phyloP scores from a whole-genome alignment of 2,797 vertebrate species.

The Clarias pachynema region DNA sequence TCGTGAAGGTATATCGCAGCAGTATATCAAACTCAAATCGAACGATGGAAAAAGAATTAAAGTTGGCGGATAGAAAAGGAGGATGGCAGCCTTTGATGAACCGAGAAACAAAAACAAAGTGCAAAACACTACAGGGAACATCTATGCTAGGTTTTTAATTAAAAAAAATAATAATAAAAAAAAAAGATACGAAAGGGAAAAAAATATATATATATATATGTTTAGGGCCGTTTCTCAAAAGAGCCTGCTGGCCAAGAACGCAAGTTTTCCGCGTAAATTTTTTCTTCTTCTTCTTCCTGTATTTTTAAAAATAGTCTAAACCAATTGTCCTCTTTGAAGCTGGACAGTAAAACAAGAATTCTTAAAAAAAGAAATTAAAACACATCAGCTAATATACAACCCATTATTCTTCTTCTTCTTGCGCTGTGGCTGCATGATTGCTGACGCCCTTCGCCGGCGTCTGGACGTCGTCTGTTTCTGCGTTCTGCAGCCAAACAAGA shows the following conservation, averaged over 20 bases:
- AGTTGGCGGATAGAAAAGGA: slow-evolving; percentile 3
- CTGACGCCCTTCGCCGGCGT: slow-evolving; percentile 25
- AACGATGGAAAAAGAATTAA: not conserved
- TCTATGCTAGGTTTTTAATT: slow-evolving; percentile 17
- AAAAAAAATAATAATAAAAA: too few species aligned
- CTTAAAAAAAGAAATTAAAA: slow-evolving; percentile 71
- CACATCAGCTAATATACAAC: slow-evolving; percentile 69
- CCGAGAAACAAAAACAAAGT: slow-evolving; percentile 51
- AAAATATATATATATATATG: not conserved
- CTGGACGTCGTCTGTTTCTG: slow-evolving; percentile 32
- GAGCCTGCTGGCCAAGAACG: slow-evolving; percentile 53
- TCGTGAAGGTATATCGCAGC: not conserved
- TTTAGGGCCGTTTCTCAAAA: slow-evolving; percentile 10
- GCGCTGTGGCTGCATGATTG: slow-evolving; percentile 46
- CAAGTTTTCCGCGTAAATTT: slow-evolving; percentile 9
- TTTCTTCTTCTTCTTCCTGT: not conserved
- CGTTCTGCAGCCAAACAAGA: slow-evolving; percentile 54
- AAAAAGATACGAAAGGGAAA: not conserved
- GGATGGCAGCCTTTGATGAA: slow-evolving; percentile 31
- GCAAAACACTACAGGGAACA: slow-evolving; percentile 39
- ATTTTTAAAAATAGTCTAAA: slow-evolving; percentile 69
- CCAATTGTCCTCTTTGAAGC: slow-evolving; percentile 51
- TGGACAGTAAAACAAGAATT: slow-evolving; percentile 74
- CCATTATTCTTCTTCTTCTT: slow-evolving; percentile 51
- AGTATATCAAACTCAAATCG: not conserved